Percentiles rank a stretch among this genome's conserved stretches.
These are phyloP conservation scores for Aphis craccivora DNA, from an alignment of 1,140 invertebrate species.

Conservation along the genomic window DNA sequence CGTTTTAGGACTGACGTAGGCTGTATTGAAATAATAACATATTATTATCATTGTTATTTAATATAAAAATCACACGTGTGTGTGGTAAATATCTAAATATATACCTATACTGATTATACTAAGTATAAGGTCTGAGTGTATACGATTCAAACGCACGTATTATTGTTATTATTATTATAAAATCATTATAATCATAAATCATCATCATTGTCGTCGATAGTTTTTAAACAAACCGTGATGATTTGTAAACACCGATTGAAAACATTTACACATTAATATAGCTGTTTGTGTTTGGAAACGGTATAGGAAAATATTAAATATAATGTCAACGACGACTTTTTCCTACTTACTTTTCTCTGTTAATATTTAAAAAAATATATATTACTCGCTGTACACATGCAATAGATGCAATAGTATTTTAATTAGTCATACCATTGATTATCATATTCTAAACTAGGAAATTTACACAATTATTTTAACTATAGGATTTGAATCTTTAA, in stretches of 20 bases:
- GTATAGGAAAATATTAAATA: background rate
- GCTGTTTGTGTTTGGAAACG: background rate
- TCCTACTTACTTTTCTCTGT: too few relatives aligned
- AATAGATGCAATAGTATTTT: background rate
- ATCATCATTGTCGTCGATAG: background rate
- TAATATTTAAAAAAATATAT: background rate
- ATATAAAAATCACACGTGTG: background rate
- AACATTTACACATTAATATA: background rate
- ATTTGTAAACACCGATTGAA: constrained; percentile 28
- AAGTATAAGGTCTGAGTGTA: too few relatives aligned
- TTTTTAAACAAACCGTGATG: constrained; percentile 20
- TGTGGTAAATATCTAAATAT: too few relatives aligned
- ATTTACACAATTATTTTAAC: background rate
- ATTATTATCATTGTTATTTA: background rate
- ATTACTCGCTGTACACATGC: background rate
- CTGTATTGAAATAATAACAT: background rate
- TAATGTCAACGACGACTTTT: background rate
- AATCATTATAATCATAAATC: background rate
- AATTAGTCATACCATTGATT: background rate
- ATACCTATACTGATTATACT: too few relatives aligned
- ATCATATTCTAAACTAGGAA: background rate
- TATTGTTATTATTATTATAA: constrained; percentile 20
- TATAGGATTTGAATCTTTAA: background rate
- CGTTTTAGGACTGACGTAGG: background rate
- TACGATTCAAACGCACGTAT: background rate